These are phyloP conservation scores for Adineta ricciae DNA, from an alignment of 2,888 invertebrate species.

Conservation along the genomic window DNA sequence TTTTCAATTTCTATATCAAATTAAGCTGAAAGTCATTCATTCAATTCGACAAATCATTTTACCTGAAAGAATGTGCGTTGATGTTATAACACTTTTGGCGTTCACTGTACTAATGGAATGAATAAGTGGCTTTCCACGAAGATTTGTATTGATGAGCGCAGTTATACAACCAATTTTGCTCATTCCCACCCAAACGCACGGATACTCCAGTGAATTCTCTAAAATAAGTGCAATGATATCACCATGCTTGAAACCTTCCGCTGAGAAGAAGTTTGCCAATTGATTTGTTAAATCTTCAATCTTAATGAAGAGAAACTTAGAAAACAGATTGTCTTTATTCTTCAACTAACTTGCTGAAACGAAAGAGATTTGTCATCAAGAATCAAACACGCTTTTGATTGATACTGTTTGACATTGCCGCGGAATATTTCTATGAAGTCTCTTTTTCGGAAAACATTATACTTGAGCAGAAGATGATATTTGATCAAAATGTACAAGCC, in stretches of 20 bases:
- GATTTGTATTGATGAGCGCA: conserved; percentile 85
- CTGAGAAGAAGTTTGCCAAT: conserved; percentile 23
- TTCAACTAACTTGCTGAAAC: conserved; percentile 19
- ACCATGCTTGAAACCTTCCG: conserved; percentile 51
- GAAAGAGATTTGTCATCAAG: conserved; percentile 6
- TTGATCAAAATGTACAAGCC: background rate
- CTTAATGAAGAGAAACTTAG: background rate
- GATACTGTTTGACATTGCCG: conserved; percentile 14
- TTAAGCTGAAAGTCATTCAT: background rate
- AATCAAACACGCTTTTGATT: conserved; percentile 25
- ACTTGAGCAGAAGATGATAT: background rate
- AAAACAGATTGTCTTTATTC: background rate
- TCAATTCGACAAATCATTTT: background rate
- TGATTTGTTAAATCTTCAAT: conserved; percentile 28
- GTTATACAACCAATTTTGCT: conserved; percentile 61
- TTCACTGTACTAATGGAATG: conserved; percentile 81
- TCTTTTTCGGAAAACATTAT: background rate
- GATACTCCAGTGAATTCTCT: conserved; percentile 82
- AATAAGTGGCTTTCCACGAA: conserved; percentile 67
- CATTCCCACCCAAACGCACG: conserved; percentile 81
- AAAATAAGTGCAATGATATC: conserved; percentile 78
- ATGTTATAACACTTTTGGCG: conserved; percentile 70
- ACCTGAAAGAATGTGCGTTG: conserved; percentile 42
- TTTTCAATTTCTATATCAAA: background rate
- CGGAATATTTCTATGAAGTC: conserved; percentile 20